Evolutionary conservation across 1,140 invertebrate genomes (phyloP).

Genomic region (Drosophila tani): DNA sequence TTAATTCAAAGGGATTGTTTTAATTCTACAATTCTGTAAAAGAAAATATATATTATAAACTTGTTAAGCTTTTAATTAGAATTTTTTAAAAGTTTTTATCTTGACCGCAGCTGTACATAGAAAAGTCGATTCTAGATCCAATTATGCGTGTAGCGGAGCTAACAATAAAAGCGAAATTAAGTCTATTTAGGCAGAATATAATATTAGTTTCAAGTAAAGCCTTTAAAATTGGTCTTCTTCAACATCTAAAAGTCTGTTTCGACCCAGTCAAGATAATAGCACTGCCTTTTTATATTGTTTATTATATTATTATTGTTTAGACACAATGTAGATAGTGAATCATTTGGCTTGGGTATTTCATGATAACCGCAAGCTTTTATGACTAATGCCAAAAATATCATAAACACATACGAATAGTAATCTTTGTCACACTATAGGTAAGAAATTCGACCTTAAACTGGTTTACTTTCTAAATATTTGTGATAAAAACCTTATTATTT

Average conservation of each 20-base stretch:
- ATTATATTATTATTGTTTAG: no score
- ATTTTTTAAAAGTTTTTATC: no score
- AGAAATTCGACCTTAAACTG: no score
- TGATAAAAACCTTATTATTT: no score
- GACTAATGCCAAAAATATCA: neutral
- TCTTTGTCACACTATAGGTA: no score
- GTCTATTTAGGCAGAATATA: neutral
- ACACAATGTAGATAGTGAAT: no score
- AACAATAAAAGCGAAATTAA: conserved; percentile 20
- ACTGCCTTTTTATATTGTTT: no score
- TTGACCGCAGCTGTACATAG: neutral
- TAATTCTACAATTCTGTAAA: neutral
- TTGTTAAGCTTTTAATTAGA: fast-evolving
- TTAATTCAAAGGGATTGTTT: no score
- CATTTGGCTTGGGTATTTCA: neutral
- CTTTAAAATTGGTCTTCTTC: neutral
- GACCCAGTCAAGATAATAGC: no score
- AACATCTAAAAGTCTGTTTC: neutral
- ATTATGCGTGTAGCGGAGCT: neutral
- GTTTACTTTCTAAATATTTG: no score
- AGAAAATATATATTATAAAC: neutral
- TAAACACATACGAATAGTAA: neutral
- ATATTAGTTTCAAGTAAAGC: neutral
- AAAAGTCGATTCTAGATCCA: neutral
- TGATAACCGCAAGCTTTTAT: neutral